Conservation (phyloP, 2,113 vertebrate species). For the Anoura caudifer region DNA sequence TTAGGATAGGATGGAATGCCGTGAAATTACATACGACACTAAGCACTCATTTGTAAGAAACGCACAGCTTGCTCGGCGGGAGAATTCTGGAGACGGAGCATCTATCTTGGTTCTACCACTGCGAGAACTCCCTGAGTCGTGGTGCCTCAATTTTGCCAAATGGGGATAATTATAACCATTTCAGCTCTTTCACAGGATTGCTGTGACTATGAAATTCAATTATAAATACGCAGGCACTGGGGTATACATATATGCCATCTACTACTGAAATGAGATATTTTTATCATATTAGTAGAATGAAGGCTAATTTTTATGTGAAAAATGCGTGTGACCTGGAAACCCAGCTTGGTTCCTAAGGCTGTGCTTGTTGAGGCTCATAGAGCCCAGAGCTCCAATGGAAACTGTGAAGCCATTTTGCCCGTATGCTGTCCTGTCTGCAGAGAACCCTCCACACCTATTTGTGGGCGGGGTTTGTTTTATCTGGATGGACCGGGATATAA, state of each 20-base stretch:
- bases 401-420: neutral
- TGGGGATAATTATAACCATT: neutral
- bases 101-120: neutral
- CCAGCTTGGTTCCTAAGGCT: neutral
- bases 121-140: neutral
- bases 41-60: neutral
- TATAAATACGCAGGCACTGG: neutral
- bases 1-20: neutral
- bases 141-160: neutral
- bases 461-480: neutral
- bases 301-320: constrained; percentile 21
- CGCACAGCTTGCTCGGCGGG: neutral
- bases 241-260: neutral
- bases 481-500: neutral
- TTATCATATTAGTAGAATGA: neutral
- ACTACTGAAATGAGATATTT: neutral
- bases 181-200: neutral
- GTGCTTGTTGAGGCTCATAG: neutral
- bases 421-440: neutral
- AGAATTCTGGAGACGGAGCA: neutral
- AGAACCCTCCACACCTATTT: neutral
- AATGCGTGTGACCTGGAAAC: neutral
- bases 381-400: neutral
- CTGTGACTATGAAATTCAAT: neutral
- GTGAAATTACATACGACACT: neutral